phyloP scores from a whole-genome alignment of 2,113 vertebrate genomes.

The Ondatra zibethicus region DNA sequence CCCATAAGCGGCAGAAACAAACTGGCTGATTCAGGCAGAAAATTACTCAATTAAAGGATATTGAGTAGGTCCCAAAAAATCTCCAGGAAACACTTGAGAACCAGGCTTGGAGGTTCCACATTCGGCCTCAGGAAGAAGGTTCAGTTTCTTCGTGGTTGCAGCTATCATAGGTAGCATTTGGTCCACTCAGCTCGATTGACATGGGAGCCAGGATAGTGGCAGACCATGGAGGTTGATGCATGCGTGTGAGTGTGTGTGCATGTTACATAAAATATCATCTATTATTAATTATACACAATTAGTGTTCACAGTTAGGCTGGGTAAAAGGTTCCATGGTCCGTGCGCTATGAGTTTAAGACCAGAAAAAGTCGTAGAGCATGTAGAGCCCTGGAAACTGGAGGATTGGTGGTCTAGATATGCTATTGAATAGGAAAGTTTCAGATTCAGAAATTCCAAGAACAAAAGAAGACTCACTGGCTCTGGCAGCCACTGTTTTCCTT shows the following conservation, averaged over 20 bases:
- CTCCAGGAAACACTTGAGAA: neutral
- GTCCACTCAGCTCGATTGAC: no score
- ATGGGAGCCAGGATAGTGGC: neutral
- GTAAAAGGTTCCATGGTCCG: no score
- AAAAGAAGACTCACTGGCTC: neutral
- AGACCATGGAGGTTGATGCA: neutral
- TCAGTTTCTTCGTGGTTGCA: no score
- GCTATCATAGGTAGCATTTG: fast-evolving
- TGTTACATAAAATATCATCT: neutral
- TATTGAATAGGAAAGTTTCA: neutral
- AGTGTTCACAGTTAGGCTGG: neutral
- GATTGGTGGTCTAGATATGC: neutral
- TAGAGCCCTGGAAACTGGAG: neutral
- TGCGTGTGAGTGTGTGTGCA: neutral
- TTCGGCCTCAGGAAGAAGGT: neutral
- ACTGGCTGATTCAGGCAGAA: neutral
- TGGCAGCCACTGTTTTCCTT: neutral
- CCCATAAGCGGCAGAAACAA: constrained; percentile 37
- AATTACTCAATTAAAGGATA: constrained; percentile 2
- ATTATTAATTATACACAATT: neutral
- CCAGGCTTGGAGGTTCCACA: neutral
- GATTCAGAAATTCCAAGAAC: neutral
- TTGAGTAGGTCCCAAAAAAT: neutral
- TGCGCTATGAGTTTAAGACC: neutral
- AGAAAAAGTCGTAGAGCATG: no score